Conservation (phyloP, 2,113 vertebrate species). For the Physeter macrocephalus region DNA sequence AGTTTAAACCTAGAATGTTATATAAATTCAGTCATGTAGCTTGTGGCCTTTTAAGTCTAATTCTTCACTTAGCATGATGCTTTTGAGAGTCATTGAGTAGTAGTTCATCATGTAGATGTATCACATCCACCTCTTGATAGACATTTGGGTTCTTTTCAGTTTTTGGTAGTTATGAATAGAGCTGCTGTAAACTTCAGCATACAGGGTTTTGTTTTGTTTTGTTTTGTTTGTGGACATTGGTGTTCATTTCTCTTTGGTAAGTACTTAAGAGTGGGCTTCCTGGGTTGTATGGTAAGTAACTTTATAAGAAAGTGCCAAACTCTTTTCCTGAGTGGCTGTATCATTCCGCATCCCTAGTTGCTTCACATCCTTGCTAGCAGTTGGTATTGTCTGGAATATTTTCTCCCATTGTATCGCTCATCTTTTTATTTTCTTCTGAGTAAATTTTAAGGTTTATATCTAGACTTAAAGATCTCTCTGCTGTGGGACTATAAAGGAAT, state of each 20-base stretch:
- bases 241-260: not conserved
- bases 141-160: not conserved
- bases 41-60: not conserved
- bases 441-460: not conserved
- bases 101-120: not conserved
- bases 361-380: not conserved
- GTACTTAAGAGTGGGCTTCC: not conserved
- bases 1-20: not conserved
- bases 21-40: not conserved
- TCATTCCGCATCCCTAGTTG: not conserved
- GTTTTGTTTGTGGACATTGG: not conserved
- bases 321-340: not conserved
- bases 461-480: not conserved
- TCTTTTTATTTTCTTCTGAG: not conserved
- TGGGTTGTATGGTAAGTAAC: not conserved
- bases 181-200: not conserved
- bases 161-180: not conserved
- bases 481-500: not conserved
- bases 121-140: not conserved
- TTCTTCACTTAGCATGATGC: not conserved
- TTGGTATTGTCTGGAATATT: not conserved
- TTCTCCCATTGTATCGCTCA: not conserved
- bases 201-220: not conserved
- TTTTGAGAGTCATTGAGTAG: not conserved
- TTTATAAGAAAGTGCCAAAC: not conserved